Evolutionary conservation across 1,140 invertebrate species (phyloP).

Genomic region (Archivesica marissinica): DNA sequence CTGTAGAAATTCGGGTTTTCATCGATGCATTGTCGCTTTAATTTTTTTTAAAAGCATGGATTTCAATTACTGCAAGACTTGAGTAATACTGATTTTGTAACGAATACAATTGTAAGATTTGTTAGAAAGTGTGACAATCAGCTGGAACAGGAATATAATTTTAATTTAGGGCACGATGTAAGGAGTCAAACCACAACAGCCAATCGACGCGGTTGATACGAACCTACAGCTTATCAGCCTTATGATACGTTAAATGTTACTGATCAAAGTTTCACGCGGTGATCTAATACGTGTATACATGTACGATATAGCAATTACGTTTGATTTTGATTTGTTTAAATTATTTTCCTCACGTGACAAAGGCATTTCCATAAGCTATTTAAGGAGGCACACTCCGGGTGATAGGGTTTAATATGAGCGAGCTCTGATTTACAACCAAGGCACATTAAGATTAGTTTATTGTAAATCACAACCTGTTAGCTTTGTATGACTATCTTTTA

Average conservation of each 20-base stretch:
- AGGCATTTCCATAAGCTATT: not conserved
- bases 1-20: no score
- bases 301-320: not conserved
- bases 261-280: constrained; percentile 35
- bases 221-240: not conserved
- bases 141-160: no score
- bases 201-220: not conserved
- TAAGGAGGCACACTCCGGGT: not conserved
- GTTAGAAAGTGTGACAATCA: no score
- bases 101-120: no score
- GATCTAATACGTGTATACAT: constrained; percentile 3
- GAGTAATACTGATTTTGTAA: no score
- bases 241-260: constrained; percentile 17
- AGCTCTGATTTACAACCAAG: constrained; percentile 4
- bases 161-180: no score
- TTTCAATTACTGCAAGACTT: no score
- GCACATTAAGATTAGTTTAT: constrained; percentile 18
- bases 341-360: not conserved
- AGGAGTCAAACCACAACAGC: no score
- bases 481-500: constrained; percentile 28
- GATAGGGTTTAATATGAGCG: constrained; percentile 10
- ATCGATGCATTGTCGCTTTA: no score
- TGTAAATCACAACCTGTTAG: not conserved
- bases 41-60: no score
- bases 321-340: not conserved